These are phyloP conservation scores for Campoletis sonorensis DNA, from an alignment of 1,140 invertebrate genomes.

Conservation along the genomic window DNA sequence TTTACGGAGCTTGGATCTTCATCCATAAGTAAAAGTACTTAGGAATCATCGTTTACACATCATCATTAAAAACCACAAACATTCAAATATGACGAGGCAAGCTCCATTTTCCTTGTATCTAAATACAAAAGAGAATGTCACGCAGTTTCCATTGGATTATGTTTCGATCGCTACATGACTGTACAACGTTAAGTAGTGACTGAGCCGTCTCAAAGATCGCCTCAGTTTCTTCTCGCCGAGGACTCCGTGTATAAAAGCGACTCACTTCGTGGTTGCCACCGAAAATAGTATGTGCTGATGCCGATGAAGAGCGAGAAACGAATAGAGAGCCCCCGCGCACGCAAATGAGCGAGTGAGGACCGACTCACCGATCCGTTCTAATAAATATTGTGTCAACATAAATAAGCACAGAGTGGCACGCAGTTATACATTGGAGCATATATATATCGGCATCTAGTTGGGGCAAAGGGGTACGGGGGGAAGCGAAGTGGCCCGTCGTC, in stretches of 20 bases:
- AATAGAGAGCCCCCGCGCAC: conserved; percentile 59
- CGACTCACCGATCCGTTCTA: conserved; percentile 76
- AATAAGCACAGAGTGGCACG: conserved; percentile 67
- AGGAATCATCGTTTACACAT: too few relatives aligned
- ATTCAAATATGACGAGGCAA: not conserved
- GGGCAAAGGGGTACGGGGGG: conserved; percentile 49
- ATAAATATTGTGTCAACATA: conserved; percentile 77
- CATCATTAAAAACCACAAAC: not conserved
- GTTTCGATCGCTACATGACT: not conserved
- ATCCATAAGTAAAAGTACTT: too few relatives aligned
- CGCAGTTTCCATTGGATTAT: not conserved
- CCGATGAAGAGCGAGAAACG: conserved; percentile 64
- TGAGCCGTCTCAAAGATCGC: conserved; percentile 25
- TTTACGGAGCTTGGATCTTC: too few relatives aligned
- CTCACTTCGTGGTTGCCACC: conserved; percentile 26
- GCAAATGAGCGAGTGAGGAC: conserved; percentile 65
- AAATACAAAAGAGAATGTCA: not conserved
- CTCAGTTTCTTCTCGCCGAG: not conserved
- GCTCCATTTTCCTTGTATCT: not conserved
- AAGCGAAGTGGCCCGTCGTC: conserved; percentile 60
- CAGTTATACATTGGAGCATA: conserved; percentile 47
- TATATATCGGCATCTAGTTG: conserved; percentile 47
- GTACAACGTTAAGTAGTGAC: conserved; percentile 38
- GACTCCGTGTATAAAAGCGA: not conserved
- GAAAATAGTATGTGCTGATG: conserved; percentile 47